Evolutionary conservation across 2,888 invertebrate species (phyloP).

Genomic region (Glaucopsyche alexis): DNA sequence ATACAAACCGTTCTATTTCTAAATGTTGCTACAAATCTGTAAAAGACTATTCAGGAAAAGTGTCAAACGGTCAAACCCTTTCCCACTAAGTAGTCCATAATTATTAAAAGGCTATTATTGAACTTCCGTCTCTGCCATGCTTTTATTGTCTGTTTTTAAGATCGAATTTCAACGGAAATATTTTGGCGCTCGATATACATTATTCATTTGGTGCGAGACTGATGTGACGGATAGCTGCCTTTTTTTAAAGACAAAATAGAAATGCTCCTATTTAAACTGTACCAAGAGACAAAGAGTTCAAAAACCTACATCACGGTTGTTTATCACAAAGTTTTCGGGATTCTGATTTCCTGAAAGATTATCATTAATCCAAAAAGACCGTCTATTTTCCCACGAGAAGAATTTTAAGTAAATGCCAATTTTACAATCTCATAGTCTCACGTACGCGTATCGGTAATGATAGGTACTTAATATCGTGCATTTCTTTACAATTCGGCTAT

Average conservation of each 20-base stretch:
- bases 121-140: neutral
- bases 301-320: neutral
- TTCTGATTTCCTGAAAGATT: neutral
- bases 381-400: neutral
- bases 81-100: neutral
- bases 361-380: neutral
- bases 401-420: neutral
- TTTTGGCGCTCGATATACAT: constrained; percentile 15
- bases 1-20: too few relatives aligned
- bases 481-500: constrained; percentile 46
- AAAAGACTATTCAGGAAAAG: neutral
- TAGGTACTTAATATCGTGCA: constrained; percentile 15
- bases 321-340: neutral
- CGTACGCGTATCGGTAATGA: constrained; percentile 3
- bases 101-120: neutral
- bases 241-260: neutral
- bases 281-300: neutral
- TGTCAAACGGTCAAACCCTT: neutral
- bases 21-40: too few relatives aligned
- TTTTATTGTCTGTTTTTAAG: constrained; percentile 3
- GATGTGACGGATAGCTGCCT: neutral
- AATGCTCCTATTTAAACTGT: neutral
- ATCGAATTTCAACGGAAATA: constrained; percentile 10
- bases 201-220: constrained; percentile 12
- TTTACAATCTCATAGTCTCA: neutral